phyloP scores from a whole-genome alignment of 2,113 vertebrate genomes.

The Microcebus tavaratra region DNA sequence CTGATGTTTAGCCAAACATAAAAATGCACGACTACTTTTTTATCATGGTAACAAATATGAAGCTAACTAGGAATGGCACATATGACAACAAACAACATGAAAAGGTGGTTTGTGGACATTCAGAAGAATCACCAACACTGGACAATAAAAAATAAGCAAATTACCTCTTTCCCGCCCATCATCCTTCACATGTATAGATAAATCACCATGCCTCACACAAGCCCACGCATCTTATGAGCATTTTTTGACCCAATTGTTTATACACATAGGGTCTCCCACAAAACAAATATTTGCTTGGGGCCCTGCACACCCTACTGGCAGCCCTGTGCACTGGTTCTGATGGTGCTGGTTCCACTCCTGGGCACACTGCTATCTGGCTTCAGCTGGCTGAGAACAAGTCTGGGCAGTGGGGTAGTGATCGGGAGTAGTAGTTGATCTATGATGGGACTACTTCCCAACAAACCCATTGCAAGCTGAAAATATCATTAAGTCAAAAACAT shows the following conservation, averaged over 20 bases:
- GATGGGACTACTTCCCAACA: neutral
- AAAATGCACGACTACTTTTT: neutral
- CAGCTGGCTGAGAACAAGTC: conserved; percentile 83
- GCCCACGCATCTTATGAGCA: neutral
- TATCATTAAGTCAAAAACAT: neutral
- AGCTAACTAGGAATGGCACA: neutral
- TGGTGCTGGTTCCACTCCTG: conserved; percentile 89
- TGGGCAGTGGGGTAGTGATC: conserved; percentile 45
- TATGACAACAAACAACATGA: neutral
- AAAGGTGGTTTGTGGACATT: neutral
- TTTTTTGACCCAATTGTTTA: neutral
- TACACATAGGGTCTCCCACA: neutral
- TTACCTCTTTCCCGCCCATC: neutral
- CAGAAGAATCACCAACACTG: neutral
- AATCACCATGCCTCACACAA: neutral
- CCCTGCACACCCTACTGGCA: neutral
- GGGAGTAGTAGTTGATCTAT: neutral
- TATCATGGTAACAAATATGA: neutral
- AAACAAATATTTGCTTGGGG: neutral
- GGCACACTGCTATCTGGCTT: conserved; percentile 88
- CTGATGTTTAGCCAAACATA: neutral
- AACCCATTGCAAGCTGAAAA: neutral
- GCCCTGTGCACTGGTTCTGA: conserved; percentile 69
- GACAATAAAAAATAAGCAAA: neutral
- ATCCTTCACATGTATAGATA: neutral